Evolutionary conservation across 2,113 vertebrate genomes (phyloP).

Genomic region (human (Homo sapiens)): GRCh38 chr5:153879501-153880000

Average conservation of each 20-base stretch:
- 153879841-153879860: slow-evolving; percentile 66
- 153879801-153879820: slow-evolving; percentile 77
- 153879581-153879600: not conserved
- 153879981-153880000: not conserved
- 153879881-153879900: slow-evolving; percentile 52
- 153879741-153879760: slow-evolving; percentile 70
- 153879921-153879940: slow-evolving; percentile 17
- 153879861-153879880: slow-evolving; percentile 71
- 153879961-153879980: not conserved
- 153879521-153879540: not conserved
- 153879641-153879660: slow-evolving; percentile 10
- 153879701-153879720: slow-evolving; percentile 72
- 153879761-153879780: slow-evolving; percentile 78
- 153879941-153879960: slow-evolving; percentile 30
- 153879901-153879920: not conserved
- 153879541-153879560: not conserved
- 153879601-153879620: not conserved
- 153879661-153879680: slow-evolving; percentile 37
- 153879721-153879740: slow-evolving; percentile 60
- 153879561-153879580: not conserved
- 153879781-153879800: slow-evolving; percentile 70
- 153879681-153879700: slow-evolving; percentile 54
- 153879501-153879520: not conserved
- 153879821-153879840: slow-evolving; percentile 71
- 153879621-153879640: slow-evolving; percentile 18